Percentiles rank a stretch among this genome's conserved stretches.
Evolutionary conservation across 2,888 invertebrate genomes (phyloP).

Genomic region (Tromatobia lineatoria): DNA sequence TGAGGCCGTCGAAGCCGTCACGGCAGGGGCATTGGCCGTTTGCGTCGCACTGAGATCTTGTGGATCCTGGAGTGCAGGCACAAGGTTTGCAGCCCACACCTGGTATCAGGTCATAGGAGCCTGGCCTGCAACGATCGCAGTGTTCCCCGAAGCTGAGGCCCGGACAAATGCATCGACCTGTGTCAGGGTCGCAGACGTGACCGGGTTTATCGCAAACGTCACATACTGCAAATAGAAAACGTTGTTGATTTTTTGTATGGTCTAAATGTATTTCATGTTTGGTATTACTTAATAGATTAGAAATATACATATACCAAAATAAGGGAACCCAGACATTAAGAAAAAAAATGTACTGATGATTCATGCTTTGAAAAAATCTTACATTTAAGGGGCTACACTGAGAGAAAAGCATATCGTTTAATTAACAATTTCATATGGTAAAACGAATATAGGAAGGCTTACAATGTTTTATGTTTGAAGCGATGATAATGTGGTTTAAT

Average conservation of each 20-base stretch:
- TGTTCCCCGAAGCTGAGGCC: constrained; percentile 93
- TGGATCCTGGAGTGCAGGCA: constrained; percentile 91
- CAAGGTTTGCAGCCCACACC: constrained; percentile 93
- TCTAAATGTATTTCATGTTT: background rate
- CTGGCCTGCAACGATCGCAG: constrained; percentile 93
- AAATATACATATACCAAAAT: background rate
- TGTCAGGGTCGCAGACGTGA: constrained; percentile 94
- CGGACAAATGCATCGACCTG: constrained; percentile 97
- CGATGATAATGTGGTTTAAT: too few species aligned
- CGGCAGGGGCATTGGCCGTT: constrained; percentile 93
- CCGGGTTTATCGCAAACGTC: constrained; percentile 92
- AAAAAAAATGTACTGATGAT: too few species aligned
- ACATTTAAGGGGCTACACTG: too few species aligned
- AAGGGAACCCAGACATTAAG: too few species aligned
- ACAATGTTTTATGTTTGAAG: too few species aligned
- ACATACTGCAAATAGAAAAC: constrained; percentile 88
- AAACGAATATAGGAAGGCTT: too few species aligned
- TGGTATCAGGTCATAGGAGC: constrained; percentile 93
- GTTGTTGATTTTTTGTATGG: background rate
- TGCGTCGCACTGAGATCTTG: constrained; percentile 89
- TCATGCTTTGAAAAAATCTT: too few species aligned
- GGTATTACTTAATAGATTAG: background rate
- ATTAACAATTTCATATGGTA: too few species aligned
- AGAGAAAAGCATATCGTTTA: too few species aligned
- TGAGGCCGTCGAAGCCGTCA: constrained; percentile 90